Evolutionary conservation across 2,888 invertebrate genomes (phyloP), one percentile per base, ranked within the genome.

Genomic region (Dorcus hopei): DNA sequence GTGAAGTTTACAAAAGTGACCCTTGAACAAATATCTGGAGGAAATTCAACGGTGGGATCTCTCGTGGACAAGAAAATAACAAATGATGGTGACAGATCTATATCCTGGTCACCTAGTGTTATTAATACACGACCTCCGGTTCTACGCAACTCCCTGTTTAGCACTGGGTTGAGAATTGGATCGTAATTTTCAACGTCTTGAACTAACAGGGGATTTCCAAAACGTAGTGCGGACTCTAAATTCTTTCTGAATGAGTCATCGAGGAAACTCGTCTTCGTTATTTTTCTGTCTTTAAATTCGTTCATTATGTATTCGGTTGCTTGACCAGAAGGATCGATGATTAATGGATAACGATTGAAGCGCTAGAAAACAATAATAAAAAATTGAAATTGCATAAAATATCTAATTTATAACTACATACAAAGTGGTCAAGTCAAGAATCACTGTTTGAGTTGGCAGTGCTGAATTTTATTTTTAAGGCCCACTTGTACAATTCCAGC

Each of bases 1-100:
- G 99, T 99, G 82, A 99, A 99, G 83, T 99, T 99, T 19, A 99
- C 98, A 79, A 99, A 99, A 0, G 99, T 99, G 41, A 99, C 99
- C 59, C 99, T 87, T 2, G 98, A 99, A 74, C 98, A 99, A 76
- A 99, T 95, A 77, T 99, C 99, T 3, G 99, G 97, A 6, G 98
- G 95, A 80, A 99, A 99, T 80, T 99, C 98, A 9, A 97, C 98
- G 2, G 98, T 98, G 5, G 99, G 98, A 80, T 99, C 99, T 80
- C 97, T 85, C 19, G 99, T 99, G 16, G 97, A 96, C 53, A 99
- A 82, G 87, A 99, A 99, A 74, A 99, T 99, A 64, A 97, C 96
- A 80, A 99, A 99, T 0, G 98, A 95, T 1, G 99, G 99, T 43
- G 97, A 98, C 69, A 99, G 87, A 86, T 99, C 99, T 73, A 99